Base-by-base conservation (phyloP, 2,888 invertebrate genomes). In the Drosophila paucipuncta region DNA sequence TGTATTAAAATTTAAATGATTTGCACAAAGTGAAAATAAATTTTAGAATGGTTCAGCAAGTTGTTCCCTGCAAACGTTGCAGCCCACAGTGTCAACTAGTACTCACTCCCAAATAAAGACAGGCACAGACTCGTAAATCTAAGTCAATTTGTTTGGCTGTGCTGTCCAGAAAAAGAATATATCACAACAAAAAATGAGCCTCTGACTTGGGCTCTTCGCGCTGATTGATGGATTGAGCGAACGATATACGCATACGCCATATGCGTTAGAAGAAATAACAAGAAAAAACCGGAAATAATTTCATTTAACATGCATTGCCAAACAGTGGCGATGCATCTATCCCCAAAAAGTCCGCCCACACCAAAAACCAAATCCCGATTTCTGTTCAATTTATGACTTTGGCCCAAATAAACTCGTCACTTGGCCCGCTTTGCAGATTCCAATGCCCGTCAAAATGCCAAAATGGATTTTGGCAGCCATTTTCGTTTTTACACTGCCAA, bases 261-360 rank as follows among this genome's bases (percentile, higher is more conserved):
- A 78, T 76, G 83, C 55, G 39, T 50, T 61, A 31, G 41, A 70
- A 62, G 41, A 55, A 63, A 73, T 41, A 61, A 57, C 39, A 57
- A 10, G 50, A 60, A 61, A 52, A 28, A 47, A 13, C n/a, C 57
- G 66, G 89, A 85, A 90, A 85, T 90, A 90, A 90, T 85, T 88
- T 90, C 81, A 90, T 85, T 90, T 82, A 83, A 76, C 90, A 82
- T 85, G 90, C 88, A 85, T 72, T 68, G 71, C 73, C 68, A 63
- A 82, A 75, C 76, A 67, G 71, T 64, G 49, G 65, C 68, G 66
- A 18, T 62, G 62, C 69, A 60, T 52, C 62, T 28, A 11, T 13
- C 4, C 37, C 30, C 37, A 10, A 35, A 33, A 43, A 59, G 30
- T 28, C 31, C 22, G 30, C 69, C 66, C 49, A 67, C 62, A 62